These are phyloP conservation scores for Nothoprocta pentlandii DNA, from an alignment of 2,113 vertebrate genomes.

Conservation along the genomic window DNA sequence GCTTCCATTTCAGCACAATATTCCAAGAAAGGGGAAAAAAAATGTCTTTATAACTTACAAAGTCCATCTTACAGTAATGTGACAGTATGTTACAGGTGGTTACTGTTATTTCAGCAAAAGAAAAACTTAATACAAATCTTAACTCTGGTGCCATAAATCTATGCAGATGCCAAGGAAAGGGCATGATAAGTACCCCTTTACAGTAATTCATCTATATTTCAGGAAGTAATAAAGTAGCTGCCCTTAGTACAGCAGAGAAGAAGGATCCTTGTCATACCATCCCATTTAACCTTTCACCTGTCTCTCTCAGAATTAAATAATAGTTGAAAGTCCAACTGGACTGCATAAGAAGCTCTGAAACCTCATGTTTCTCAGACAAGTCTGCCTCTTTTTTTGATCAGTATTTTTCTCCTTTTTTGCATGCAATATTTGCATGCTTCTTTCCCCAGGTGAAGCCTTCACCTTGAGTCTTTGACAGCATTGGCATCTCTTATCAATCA, in stretches of 20 bases:
- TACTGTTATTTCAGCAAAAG: not conserved
- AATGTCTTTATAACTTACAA: not conserved
- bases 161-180: not conserved
- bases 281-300: not conserved
- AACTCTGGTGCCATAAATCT: not conserved
- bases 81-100: not conserved
- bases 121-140: not conserved
- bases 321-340: not conserved
- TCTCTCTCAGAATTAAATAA: not conserved
- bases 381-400: not conserved
- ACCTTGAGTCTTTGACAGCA: conserved; percentile 26
- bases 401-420: not conserved
- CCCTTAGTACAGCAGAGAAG: not conserved
- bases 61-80: not conserved
- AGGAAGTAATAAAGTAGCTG: not conserved
- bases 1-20: not conserved
- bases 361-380: not conserved
- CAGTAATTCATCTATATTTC: not conserved
- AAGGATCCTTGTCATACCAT: not conserved
- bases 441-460: conserved; percentile 10
- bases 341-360: not conserved
- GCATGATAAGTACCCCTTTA: not conserved
- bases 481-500: not conserved
- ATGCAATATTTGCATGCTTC: not conserved
- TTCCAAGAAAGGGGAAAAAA: not conserved